Evolutionary conservation across 2,888 invertebrate genomes (phyloP).

Genomic region (Eremobia ochroleuca): DNA sequence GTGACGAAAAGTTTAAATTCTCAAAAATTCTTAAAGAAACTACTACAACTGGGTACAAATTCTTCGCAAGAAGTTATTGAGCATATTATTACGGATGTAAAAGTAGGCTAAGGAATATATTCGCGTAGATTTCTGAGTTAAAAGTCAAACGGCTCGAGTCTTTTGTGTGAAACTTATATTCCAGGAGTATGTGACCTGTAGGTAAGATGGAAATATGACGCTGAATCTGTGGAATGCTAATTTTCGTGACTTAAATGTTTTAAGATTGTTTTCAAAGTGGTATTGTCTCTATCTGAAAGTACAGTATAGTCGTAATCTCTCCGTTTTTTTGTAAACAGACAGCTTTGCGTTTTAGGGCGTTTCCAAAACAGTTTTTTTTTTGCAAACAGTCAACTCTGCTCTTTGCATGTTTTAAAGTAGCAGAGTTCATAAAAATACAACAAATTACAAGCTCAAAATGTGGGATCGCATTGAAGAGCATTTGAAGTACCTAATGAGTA

Average conservation of each 20-base stretch:
- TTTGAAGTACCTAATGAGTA: conserved; percentile 7
- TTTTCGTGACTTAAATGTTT: not conserved
- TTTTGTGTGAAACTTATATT: conserved; percentile 27
- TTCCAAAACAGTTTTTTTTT: not conserved
- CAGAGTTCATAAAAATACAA: not conserved
- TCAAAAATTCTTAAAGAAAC: not conserved
- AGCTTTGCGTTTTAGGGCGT: not conserved
- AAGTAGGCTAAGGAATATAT: conserved; percentile 31
- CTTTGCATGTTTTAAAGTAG: not conserved
- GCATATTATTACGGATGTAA: conserved; percentile 14
- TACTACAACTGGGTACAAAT: not conserved
- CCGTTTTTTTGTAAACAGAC: too few species aligned
- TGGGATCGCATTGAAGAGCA: not conserved
- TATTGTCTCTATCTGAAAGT: not conserved
- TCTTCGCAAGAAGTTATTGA: conserved; percentile 11
- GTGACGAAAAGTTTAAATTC: not conserved
- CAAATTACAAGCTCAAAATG: not conserved
- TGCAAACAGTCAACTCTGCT: too few species aligned
- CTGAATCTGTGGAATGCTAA: too few species aligned
- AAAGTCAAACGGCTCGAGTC: not conserved
- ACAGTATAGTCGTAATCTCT: too few species aligned
- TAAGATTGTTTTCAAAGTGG: not conserved
- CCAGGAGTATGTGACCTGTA: conserved; percentile 6
- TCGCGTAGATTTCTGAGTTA: conserved; percentile 22
- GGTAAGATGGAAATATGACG: not conserved